Evolutionary conservation across 2,888 invertebrate genomes (phyloP), one percentile per base, ranked within the genome.

Genomic region (Archaeoteleia sp.): DNA sequence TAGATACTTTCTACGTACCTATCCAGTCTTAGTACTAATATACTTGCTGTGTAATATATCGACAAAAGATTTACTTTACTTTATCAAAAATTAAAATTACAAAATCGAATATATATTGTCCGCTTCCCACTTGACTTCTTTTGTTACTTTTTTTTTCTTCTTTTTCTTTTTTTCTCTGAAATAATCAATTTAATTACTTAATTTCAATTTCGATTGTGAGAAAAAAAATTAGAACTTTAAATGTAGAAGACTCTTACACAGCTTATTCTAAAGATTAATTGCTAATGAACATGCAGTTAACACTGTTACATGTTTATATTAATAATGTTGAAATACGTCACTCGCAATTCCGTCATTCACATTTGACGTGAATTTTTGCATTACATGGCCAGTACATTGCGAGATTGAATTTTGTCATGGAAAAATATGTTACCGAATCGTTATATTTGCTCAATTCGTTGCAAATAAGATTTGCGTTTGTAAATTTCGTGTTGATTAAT

Each of bases 21-120:
- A 78, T 79, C 72, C 78, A 81, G 78, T 78, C 79, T 78, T 81
- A 81, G 72, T 68, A 34, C 78, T 80, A 79, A 75, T 58, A 70
- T 72, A n/a, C 72, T 70, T 72, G 72, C 74, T 73, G 74, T 70
- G 71, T 73, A 74, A 69, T 61, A 40, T 43, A 42, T 39, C 49
- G 55, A 57, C 51, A 46, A 53, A 58, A 51, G 23, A 35, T 20
- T 40, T 48, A 3, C 17, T 27, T 53, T n/a, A n/a, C n/a, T 62
- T 54, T 54, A 54, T 62, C 54, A 42, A 62, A 6, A 62, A 54
- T 62, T 54, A 42, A 42, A 54, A 39, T 53, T 8, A 5, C 20
- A 9, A n/a, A 14, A 9, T 1, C 8, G 8, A 37, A 34, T 23
- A 13, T 6, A 20, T 15, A 25, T n/a, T n/a, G n/a, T n/a, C n/a